Evolutionary conservation across 23 tunicate genomes (phyloP), one percentile per base, ranked within the genome.

Genomic region (Aplidium turbinatum): DNA sequence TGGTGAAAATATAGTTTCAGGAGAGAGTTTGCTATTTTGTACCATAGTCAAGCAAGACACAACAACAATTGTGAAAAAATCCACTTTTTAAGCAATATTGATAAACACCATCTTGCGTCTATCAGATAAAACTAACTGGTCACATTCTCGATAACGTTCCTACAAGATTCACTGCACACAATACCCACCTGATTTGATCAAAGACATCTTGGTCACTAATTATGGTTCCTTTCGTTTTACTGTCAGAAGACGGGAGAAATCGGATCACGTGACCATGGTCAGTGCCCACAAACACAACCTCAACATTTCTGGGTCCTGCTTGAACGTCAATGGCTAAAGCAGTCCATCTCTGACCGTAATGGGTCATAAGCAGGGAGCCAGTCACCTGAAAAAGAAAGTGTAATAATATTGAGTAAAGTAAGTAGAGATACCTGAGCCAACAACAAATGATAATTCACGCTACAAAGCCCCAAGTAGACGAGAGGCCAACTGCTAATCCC

Each of bases 331-430:
- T 76, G 1, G 75, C 38, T 6, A 82, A 22, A 1, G 88, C 55
- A 9, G 80, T 82, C 83, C 83, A 89, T 31, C 96, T 45, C 34
- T 65, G 36, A 9, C 96, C 96, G 20, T 84, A 72, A 35, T 89
- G 35, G 28, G 96, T 89, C 52, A 70, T 16, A 30, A 82, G 76
- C 26, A 89, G 73, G 20, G 63, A 51, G 19, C 96, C 96, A 0
- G 29, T 16, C 24, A 70, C 89, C 81, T 89, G 87, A 6, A 6
- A 9, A 29, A 26, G 30, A 61, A 26, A 29, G 27, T 9, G 36
- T n/a, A n/a, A n/a, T n/a, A n/a, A n/a, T n/a, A n/a, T n/a, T n/a
- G n/a, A n/a, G n/a, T n/a, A n/a, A n/a, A n/a, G n/a, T n/a, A n/a
- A n/a, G n/a, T n/a, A n/a, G n/a, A n/a, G n/a, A n/a, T n/a, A n/a